phyloP scores from a whole-genome alignment of 2,888 invertebrate genomes.

The Andrena chrysosceles region DNA sequence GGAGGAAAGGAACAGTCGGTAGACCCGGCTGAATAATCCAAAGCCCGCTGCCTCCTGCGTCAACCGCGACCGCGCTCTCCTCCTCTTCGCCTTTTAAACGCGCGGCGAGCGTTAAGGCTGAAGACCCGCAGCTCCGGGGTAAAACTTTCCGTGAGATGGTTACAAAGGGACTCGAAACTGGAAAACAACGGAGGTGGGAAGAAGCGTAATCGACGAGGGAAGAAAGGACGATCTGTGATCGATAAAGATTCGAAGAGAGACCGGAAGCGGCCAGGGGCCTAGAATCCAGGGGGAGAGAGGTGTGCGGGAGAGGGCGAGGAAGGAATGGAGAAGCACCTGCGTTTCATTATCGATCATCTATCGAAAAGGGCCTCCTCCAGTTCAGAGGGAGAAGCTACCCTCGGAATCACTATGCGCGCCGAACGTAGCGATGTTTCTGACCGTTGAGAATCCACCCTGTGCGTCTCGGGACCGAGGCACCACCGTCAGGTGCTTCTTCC shows the following conservation, averaged over 20 bases:
- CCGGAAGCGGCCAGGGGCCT: slow-evolving; percentile 27
- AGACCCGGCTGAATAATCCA: slow-evolving; percentile 4
- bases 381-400: slow-evolving; percentile 49
- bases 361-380: slow-evolving; percentile 73
- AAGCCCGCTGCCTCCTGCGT: slow-evolving; percentile 12
- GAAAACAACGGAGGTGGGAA: background rate
- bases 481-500: slow-evolving; percentile 83
- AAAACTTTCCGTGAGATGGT: background rate
- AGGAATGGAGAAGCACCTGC: slow-evolving; percentile 70
- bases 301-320: slow-evolving; percentile 1
- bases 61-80: background rate
- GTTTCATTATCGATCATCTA: slow-evolving; percentile 77
- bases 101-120: background rate
- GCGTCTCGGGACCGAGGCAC: slow-evolving; percentile 20
- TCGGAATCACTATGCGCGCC: slow-evolving; percentile 57
- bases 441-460: slow-evolving; percentile 76
- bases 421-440: slow-evolving; percentile 45
- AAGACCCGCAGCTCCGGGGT: background rate
- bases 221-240: background rate
- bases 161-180: background rate
- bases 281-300: background rate
- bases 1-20: slow-evolving; percentile 38
- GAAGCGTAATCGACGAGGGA: background rate
- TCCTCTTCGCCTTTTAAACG: background rate
- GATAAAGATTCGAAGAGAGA: background rate